phyloP scores from a whole-genome alignment of 2,888 invertebrate species.

The Drosophila falleni region DNA sequence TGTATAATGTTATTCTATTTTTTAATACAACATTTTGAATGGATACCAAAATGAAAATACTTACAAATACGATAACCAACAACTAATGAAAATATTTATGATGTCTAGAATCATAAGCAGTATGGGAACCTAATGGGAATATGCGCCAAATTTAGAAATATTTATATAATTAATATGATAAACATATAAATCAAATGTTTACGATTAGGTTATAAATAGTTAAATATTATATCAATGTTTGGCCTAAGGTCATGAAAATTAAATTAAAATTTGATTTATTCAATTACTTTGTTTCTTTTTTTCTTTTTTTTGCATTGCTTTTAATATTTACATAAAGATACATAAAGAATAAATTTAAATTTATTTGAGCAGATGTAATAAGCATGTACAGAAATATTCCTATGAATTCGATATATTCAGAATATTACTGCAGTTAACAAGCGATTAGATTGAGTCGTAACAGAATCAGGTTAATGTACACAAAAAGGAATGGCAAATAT shows the following conservation, averaged over 20 bases:
- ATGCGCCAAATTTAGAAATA: constrained; percentile 76
- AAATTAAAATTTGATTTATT: constrained; percentile 75
- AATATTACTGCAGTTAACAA: constrained; percentile 67
- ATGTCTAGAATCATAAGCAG: constrained; percentile 21
- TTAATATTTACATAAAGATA: neutral
- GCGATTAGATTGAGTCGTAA: constrained; percentile 41
- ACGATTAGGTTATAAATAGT: constrained; percentile 50
- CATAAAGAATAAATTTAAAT: neutral
- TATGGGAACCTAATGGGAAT: constrained; percentile 52
- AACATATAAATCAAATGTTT: constrained; percentile 42
- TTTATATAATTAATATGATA: constrained; percentile 49
- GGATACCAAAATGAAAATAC: constrained; percentile 29
- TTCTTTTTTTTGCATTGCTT: constrained; percentile 14
- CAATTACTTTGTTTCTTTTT: constrained; percentile 27
- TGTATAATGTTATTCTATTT: constrained; percentile 77
- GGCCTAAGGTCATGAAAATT: constrained; percentile 62
- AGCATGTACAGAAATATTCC: constrained; percentile 23
- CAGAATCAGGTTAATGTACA: constrained; percentile 58
- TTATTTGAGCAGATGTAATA: neutral
- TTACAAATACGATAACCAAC: constrained; percentile 42
- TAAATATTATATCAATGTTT: constrained; percentile 62
- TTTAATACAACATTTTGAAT: constrained; percentile 58
- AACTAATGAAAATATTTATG: constrained; percentile 20
- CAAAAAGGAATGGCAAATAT: constrained; percentile 28
- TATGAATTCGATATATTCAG: constrained; percentile 46